Evolutionary conservation across 2,888 invertebrate genomes (phyloP), one percentile per base, ranked within the genome.

Genomic region (Oconnorella tubifera): DNA sequence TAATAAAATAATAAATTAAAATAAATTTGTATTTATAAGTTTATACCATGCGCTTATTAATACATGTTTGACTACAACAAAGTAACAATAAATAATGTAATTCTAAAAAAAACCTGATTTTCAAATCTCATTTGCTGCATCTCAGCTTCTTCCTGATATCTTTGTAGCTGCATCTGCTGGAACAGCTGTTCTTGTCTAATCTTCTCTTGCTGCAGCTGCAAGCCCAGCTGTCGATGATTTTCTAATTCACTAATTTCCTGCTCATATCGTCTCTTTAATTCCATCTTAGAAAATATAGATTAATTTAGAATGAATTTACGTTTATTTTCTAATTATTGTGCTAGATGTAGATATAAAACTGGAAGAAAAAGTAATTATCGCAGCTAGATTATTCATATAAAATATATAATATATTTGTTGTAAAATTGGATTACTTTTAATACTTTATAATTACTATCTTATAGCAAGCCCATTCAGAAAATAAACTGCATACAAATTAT

Each of bases 251-350:
- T 32, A 33, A 59, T 59, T 40, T 59, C 33, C 33, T 33, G 14
- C 1, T 59, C 40, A 40, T 59, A 33, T 40, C 40, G 59, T 28
- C 59, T 19, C 40, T 59, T 32, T 33, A 59, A 25, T 48, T 59
- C 59, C 33, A 59, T 23, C 59, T 40, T 10, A 19, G 40, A 40
- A 40, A 19, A 40, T 14, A 40, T 10, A 40, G 40, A 40, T 10
- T 14, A 40, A 14, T 40, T 14, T 14, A 40, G 10, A 40, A 10
- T 14, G 40, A 40, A 40, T 14, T 40, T 40, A 40, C 10, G 19
- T 40, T 40, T 19, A 40, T 40, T 14, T 14, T 40, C 40, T 14
- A 40, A 40, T 14, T 19, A 40, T 40, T n/a, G n/a, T n/a, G n/a
- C n/a, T n/a, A n/a, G n/a, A n/a, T n/a, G n/a, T n/a, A n/a, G n/a